Base-by-base conservation (phyloP, 2,888 invertebrate genomes). In the Crossocerus cetratus region DNA sequence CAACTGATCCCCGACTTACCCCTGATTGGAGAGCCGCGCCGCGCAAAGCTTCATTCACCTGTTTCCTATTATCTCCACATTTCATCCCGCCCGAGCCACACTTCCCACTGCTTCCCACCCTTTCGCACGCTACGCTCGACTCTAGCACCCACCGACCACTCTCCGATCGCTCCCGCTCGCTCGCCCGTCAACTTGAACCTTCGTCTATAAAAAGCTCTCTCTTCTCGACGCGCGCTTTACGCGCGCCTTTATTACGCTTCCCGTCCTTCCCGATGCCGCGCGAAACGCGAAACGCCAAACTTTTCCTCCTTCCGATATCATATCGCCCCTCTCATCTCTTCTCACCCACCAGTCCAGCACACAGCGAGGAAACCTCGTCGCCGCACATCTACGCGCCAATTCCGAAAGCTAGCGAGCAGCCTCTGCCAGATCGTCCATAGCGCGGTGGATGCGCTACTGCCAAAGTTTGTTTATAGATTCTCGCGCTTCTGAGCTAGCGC, bases 11-110 rank as follows among this genome's bases (percentile, higher is more conserved):
- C 65, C 57, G 62, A 65, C 49, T 72, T 72, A 76, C 72, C 72
- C 58, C 68, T 72, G 72, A 76, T 76, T 76, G 76, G 76, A 76
- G 69, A 76, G 69, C 76, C 66, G 76, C 65, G 61, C 11, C 23
- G 45, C 49, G 61, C 75, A 62, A 76, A 76, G 76, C 76, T 76
- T 76, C 61, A 76, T 76, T 76, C 76, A 76, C 67, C 76, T 71
- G 76, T 76, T 71, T 70, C 64, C 5, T 16, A 76, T 76, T 67
- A 65, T 64, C 69, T 71, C 71, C 76, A 76, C 61, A 75, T 75
- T 69, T 70, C 32, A 70, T 60, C 16, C 20, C 49, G 49, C 74
- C 60, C 32, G n/a, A n/a, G n/a, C n/a, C n/a, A n/a, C 55, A 67
- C 56, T 54, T 45, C n/a, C 0, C 54, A 45, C 42, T 20, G 18